A percentile compares a stretch with the other conserved stretches of the same genome.
Evolutionary conservation across 2,797 vertebrate species (phyloP).

Genomic region (Mycteria americana): DNA sequence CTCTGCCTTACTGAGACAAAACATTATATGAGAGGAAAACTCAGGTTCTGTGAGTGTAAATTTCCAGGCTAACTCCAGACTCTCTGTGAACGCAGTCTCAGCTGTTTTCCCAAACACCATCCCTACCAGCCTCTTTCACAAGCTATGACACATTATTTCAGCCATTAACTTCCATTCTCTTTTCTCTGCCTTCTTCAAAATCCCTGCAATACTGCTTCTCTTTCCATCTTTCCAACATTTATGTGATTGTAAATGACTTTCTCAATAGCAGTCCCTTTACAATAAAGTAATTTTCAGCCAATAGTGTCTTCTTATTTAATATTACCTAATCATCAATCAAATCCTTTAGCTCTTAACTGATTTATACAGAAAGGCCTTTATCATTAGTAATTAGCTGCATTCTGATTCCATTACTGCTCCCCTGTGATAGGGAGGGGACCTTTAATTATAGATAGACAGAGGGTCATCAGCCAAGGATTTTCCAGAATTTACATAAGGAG

Average conservation of each 20-base stretch:
- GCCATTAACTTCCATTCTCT: not conserved
- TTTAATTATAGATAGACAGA: not conserved
- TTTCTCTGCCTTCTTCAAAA: not conserved
- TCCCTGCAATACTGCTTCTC: not conserved
- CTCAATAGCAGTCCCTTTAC: not conserved
- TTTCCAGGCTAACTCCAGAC: not conserved
- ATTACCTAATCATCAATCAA: not conserved
- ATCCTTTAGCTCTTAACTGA: not conserved
- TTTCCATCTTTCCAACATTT: not conserved
- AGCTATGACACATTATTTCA: not conserved
- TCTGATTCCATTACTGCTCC: not conserved
- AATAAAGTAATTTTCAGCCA: constrained; percentile 50
- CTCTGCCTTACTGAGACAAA: not conserved
- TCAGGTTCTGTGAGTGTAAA: not conserved
- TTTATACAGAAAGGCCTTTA: not conserved
- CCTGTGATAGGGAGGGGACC: not conserved
- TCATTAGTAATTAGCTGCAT: not conserved
- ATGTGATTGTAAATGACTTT: not conserved
- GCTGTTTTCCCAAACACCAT: not conserved
- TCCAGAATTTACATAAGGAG: not conserved
- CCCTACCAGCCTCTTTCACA: not conserved
- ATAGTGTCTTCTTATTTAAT: not conserved
- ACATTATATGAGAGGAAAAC: not conserved
- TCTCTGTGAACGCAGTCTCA: not conserved
- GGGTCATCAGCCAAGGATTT: not conserved